Conservation (phyloP, 2,888 invertebrate genomes). For the Diogma glabrata region DNA sequence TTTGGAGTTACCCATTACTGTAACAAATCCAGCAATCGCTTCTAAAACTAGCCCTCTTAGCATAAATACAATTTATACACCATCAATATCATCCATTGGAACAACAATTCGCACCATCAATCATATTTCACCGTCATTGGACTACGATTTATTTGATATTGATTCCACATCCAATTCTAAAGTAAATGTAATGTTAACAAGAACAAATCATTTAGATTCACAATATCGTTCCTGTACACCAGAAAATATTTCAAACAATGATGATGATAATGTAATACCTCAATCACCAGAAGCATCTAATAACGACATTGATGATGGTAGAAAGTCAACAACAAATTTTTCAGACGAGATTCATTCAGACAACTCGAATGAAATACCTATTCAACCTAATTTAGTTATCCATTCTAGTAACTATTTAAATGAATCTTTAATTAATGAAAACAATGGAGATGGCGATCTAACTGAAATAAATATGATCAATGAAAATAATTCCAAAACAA, state of each 20-base stretch:
- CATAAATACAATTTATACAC: conserved; percentile 19
- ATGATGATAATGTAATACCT: conserved; percentile 3
- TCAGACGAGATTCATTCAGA: conserved; percentile 3
- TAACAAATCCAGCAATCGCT: conserved; percentile 63
- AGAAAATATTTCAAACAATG: background rate
- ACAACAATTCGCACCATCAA: background rate
- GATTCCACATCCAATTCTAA: background rate
- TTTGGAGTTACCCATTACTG: conserved; percentile 62
- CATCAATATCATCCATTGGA: conserved; percentile 5
- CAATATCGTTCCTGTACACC: background rate
- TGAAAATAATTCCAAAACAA: no score
- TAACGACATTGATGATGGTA: background rate
- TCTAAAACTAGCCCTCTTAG: conserved; percentile 33
- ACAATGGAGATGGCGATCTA: no score
- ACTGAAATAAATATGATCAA: no score
- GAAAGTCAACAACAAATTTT: background rate
- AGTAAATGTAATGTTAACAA: background rate
- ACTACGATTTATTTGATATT: conserved; percentile 5
- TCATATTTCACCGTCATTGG: conserved; percentile 16
- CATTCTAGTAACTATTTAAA: no score
- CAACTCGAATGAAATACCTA: conserved; percentile 14
- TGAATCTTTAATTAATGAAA: no score
- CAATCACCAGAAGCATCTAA: background rate
- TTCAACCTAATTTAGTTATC: conserved; percentile 14
- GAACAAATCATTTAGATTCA: background rate